Evolutionary conservation across 2,797 vertebrate genomes (phyloP).

Genomic region (Pseudochromis fuscus): DNA sequence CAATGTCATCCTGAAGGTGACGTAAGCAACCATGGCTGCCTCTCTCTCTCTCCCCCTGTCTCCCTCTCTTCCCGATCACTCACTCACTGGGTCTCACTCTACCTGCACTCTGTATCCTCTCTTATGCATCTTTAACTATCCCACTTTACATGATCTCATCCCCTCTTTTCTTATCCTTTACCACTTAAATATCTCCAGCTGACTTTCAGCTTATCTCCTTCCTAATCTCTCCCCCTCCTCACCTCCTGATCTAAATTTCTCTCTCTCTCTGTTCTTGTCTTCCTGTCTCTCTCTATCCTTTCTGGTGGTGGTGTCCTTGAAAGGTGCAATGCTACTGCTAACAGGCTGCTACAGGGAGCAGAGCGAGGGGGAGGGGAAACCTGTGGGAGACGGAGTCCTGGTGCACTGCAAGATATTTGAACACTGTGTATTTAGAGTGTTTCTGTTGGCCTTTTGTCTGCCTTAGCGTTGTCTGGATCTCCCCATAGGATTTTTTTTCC

Average conservation of each 20-base stretch:
- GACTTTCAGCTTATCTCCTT: slow-evolving; percentile 26
- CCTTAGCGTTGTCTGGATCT: slow-evolving; percentile 20
- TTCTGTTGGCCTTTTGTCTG: slow-evolving; percentile 25
- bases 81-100: slow-evolving; percentile 45
- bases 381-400: slow-evolving; percentile 66
- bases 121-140: slow-evolving; percentile 32
- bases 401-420: slow-evolving; percentile 52
- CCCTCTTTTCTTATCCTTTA: slow-evolving; percentile 12
- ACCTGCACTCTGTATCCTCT: slow-evolving; percentile 46
- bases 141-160: slow-evolving; percentile 42
- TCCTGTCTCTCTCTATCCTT: slow-evolving; percentile 43
- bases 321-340: slow-evolving; percentile 76
- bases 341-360: slow-evolving; percentile 70
- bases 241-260: slow-evolving; percentile 30
- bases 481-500: slow-evolving; percentile 6
- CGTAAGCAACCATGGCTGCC: slow-evolving; percentile 74
- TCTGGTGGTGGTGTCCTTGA: slow-evolving; percentile 78
- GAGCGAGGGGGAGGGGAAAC: slow-evolving; percentile 67
- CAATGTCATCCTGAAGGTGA: slow-evolving; percentile 86
- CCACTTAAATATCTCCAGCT: slow-evolving; percentile 41
- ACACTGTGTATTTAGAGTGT: slow-evolving; percentile 29
- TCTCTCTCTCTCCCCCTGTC: slow-evolving; percentile 33
- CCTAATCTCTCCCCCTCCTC: slow-evolving; percentile 23
- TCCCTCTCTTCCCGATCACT: slow-evolving; percentile 46
- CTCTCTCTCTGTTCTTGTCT: slow-evolving; percentile 6